These are phyloP conservation scores for Diaperis boleti DNA, from an alignment of 2,888 invertebrate species.

Conservation along the genomic window DNA sequence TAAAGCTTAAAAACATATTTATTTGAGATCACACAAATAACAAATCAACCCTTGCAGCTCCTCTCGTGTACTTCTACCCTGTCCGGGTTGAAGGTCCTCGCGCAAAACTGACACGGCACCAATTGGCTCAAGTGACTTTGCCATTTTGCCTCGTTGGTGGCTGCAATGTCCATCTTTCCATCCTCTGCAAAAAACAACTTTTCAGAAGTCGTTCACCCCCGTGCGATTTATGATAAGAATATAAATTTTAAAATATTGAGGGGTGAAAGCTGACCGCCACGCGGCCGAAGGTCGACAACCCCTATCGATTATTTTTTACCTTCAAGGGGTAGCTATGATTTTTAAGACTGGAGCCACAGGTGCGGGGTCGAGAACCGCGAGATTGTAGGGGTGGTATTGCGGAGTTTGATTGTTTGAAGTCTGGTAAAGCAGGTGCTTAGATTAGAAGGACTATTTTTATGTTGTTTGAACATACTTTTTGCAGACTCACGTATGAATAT, in stretches of 20 bases:
- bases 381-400: not conserved
- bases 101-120: conserved; percentile 73
- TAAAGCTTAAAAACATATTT: conserved; percentile 8
- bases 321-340: conserved; percentile 16
- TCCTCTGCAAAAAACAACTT: conserved; percentile 56
- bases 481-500: too few relatives aligned
- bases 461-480: too few relatives aligned
- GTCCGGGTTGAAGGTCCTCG: conserved; percentile 76
- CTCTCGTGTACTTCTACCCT: conserved; percentile 73
- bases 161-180: conserved; percentile 63
- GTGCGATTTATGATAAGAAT: not conserved
- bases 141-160: conserved; percentile 69
- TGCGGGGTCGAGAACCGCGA: too few relatives aligned
- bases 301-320: conserved; percentile 40
- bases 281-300: conserved; percentile 38
- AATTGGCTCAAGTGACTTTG: conserved; percentile 71
- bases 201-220: not conserved
- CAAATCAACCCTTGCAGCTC: conserved; percentile 67
- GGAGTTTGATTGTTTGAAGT: too few relatives aligned
- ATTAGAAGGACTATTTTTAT: too few relatives aligned
- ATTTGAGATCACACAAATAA: conserved; percentile 13
- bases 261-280: conserved; percentile 33
- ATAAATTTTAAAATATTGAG: conserved; percentile 22
- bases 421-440: too few relatives aligned
- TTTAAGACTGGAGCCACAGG: too few relatives aligned